phyloP scores from a whole-genome alignment of 2,797 vertebrate genomes.

The Notamacropus eugenii region DNA sequence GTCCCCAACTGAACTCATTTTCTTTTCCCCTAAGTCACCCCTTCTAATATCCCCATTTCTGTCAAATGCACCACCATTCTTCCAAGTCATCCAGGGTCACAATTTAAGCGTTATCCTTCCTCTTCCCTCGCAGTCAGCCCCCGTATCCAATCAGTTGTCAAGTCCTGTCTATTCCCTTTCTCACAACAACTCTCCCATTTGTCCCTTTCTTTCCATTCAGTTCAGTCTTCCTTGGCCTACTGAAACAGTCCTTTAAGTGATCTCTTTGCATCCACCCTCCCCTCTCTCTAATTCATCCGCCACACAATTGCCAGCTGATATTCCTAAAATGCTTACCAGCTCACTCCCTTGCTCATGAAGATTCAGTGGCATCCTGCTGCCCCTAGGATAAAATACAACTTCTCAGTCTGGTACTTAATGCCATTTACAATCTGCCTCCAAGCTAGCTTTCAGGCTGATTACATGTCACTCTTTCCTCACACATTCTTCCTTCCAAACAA shows the following conservation, averaged over 20 bases:
- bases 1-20: background rate
- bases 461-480: background rate
- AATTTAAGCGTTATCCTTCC: background rate
- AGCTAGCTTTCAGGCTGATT: slow-evolving; percentile 3
- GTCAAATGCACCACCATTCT: background rate
- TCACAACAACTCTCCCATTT: background rate
- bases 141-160: background rate
- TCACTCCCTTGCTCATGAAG: background rate
- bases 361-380: background rate
- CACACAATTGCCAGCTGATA: background rate
- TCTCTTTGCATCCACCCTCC: background rate
- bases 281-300: background rate
- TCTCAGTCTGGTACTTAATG: background rate
- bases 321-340: background rate
- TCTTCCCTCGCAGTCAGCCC: background rate
- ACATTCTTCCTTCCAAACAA: background rate
- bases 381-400: background rate
- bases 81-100: background rate
- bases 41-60: background rate
- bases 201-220: background rate
- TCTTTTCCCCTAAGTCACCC: background rate
- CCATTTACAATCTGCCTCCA: background rate
- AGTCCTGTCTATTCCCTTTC: background rate
- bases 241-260: background rate
- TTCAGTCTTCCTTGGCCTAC: background rate